Evolutionary conservation across 2,888 invertebrate genomes (phyloP).

Genomic region (Acleris cristana): DNA sequence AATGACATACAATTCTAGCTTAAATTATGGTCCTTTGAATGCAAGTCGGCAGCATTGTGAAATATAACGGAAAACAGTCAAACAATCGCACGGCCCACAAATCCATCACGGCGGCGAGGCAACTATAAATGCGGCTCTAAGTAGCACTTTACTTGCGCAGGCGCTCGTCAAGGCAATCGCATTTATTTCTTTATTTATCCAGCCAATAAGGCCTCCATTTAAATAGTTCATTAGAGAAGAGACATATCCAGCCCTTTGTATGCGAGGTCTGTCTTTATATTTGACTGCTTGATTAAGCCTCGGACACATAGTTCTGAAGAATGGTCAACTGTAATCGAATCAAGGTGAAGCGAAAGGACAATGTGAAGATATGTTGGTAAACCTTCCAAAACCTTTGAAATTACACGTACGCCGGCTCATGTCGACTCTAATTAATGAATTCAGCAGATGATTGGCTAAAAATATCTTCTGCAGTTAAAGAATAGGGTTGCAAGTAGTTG

Average conservation of each 20-base stretch:
- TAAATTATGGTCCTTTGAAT: constrained; percentile 26
- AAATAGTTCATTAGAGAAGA: constrained; percentile 79
- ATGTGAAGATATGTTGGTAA: no score
- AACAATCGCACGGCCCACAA: constrained; percentile 19
- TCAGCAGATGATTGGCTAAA: no score
- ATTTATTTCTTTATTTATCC: constrained; percentile 77
- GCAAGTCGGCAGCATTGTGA: constrained; percentile 13
- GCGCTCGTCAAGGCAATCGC: constrained; percentile 60
- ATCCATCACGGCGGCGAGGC: constrained; percentile 21
- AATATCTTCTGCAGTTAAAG: no score
- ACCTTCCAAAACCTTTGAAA: no score
- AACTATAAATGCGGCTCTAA: constrained; percentile 62
- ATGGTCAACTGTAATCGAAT: constrained; percentile 31
- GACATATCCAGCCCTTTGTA: constrained; percentile 71
- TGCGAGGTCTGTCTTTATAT: constrained; percentile 69
- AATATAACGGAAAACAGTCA: constrained; percentile 27
- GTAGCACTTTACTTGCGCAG: constrained; percentile 70
- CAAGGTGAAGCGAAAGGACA: no score
- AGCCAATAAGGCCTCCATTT: constrained; percentile 78
- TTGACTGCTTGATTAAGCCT: constrained; percentile 63
- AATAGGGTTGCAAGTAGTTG: no score
- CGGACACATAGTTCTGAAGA: constrained; percentile 48
- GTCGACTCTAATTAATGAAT: no score
- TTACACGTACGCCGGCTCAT: no score
- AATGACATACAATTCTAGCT: neutral